These are phyloP conservation scores for Pharmacophagus antenor DNA, from an alignment of 2,888 invertebrate species.

Conservation along the genomic window DNA sequence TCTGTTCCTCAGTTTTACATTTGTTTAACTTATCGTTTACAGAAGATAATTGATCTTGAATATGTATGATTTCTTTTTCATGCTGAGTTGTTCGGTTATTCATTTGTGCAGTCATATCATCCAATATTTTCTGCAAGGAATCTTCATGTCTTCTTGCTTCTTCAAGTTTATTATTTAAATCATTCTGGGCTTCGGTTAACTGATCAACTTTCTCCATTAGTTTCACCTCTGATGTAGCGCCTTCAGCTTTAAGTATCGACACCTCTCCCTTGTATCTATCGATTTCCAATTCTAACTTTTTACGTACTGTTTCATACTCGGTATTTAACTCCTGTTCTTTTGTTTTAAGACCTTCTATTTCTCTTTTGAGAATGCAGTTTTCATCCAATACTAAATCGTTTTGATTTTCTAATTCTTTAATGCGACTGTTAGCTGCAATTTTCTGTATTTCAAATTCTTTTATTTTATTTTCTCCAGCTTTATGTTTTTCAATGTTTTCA, in stretches of 20 bases:
- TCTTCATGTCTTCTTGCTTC: slow-evolving; percentile 74
- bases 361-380: slow-evolving; percentile 66
- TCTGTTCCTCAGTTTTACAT: slow-evolving; percentile 51
- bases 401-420: slow-evolving; percentile 54
- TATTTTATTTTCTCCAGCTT: slow-evolving; percentile 58
- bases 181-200: slow-evolving; percentile 71
- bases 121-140: slow-evolving; percentile 68
- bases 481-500: slow-evolving; percentile 60
- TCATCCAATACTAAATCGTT: slow-evolving; percentile 68
- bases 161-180: slow-evolving; percentile 72
- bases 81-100: slow-evolving; percentile 64
- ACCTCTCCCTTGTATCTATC: slow-evolving; percentile 73
- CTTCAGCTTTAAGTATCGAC: slow-evolving; percentile 65
- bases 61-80: slow-evolving; percentile 61
- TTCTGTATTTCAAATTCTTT: slow-evolving; percentile 57
- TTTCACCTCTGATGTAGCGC: slow-evolving; percentile 68
- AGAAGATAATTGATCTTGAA: slow-evolving; percentile 52
- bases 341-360: slow-evolving; percentile 60
- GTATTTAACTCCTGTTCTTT: slow-evolving; percentile 63
- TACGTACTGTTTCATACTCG: slow-evolving; percentile 60
- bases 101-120: slow-evolving; percentile 69
- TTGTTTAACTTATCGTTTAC: slow-evolving; percentile 55
- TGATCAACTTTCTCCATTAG: slow-evolving; percentile 76
- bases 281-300: slow-evolving; percentile 67
- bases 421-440: slow-evolving; percentile 49